Base-by-base conservation (phyloP, 2,888 invertebrate genomes). In the Biston betularia region DNA sequence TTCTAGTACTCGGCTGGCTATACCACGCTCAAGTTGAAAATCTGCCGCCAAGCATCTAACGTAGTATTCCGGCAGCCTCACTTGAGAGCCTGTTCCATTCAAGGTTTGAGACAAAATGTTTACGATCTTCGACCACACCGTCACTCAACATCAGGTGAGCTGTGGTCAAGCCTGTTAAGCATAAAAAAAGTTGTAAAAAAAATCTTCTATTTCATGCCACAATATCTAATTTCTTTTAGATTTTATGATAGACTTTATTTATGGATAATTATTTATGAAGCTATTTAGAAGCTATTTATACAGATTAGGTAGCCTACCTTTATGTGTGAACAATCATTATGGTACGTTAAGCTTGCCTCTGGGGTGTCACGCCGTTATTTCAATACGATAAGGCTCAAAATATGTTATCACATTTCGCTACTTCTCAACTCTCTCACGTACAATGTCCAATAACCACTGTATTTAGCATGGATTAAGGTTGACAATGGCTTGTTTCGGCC, bases 211-310 rank as follows among this genome's bases (percentile, higher is more conserved):
- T 57, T 48, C 35, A 40, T 48, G 15, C 42, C 49, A 9, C 33
- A 58, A 58, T 50, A 49, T 58, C 42, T 38, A 50, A 49, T 33
- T 42, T 34, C 34, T 3, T 24, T 24, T 10, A 45, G 11, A 64
- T 48, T 45, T 61, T 53, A 64, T 60, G 56, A 61, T 42, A 50
- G 40, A 14, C 38, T 10, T 50, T 64, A 64, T 64, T 68, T 60
- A 48, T 58, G 60, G 52, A 34, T 40, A 33, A 50, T 46, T 68
- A 63, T 63, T 68, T 63, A 63, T 52, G 59, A 52, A 10, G 46
- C 57, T 55, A 54, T 68, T 68, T 64, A 68, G 60, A 38, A 33
- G 34, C 53, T 63, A 60, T 56, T 63, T 57, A 57, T 57, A 63
- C 56, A 57, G 58, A 46, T 53, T 53, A 56, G 50, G 34, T 50